phyloP scores from a whole-genome alignment of 1,140 invertebrate genomes.

The Leptopilina clavipes region DNA sequence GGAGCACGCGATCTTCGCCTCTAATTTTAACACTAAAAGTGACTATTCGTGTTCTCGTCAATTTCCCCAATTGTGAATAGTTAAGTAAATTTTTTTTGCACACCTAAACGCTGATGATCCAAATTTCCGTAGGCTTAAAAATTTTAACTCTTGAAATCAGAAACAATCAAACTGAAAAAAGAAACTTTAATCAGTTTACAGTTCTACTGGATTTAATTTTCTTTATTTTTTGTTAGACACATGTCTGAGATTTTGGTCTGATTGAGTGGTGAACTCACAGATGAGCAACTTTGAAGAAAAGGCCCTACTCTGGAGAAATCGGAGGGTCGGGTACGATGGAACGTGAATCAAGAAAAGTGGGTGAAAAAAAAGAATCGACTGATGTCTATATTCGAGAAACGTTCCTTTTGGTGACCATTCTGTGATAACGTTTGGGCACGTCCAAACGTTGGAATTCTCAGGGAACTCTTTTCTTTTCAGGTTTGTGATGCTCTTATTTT shows the following conservation, averaged over 20 bases:
- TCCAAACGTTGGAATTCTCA: slow-evolving; percentile 46
- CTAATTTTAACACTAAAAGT: slow-evolving; percentile 12
- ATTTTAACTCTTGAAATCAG: no score
- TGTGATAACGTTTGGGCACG: slow-evolving; percentile 56
- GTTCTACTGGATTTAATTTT: no score
- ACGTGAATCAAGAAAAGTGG: slow-evolving; percentile 28
- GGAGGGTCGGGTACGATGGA: slow-evolving; percentile 20
- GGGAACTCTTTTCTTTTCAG: slow-evolving; percentile 40
- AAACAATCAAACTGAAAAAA: no score
- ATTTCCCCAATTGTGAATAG: not conserved
- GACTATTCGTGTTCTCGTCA: slow-evolving; percentile 22
- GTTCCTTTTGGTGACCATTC: slow-evolving; percentile 47
- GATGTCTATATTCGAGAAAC: slow-evolving; percentile 46
- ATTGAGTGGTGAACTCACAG: slow-evolving; percentile 7
- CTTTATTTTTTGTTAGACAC: no score
- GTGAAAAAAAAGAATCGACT: not conserved
- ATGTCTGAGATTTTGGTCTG: slow-evolving; percentile 13
- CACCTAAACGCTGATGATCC: no score
- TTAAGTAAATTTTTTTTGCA: no score
- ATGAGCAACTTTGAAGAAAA: slow-evolving; percentile 33
- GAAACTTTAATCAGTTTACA: no score
- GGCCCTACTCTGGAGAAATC: slow-evolving; percentile 11
- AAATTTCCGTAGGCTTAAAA: no score
- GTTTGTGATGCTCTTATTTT: not conserved
- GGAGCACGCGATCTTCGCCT: not conserved